Evolutionary conservation across 2,113 vertebrate genomes (phyloP).

Genomic region (Sialia sialis): DNA sequence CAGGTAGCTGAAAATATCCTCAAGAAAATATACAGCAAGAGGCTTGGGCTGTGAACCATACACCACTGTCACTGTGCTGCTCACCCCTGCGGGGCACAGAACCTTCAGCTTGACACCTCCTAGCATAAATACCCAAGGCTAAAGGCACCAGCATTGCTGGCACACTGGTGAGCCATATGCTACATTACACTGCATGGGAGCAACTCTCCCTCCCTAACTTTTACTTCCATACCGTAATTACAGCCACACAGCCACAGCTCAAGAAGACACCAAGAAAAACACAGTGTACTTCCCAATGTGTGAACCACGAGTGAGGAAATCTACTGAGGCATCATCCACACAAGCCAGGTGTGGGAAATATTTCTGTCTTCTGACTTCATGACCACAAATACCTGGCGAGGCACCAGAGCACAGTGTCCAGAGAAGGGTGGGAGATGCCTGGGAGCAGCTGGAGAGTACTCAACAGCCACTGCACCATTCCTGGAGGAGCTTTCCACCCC

Average conservation of each 20-base stretch:
- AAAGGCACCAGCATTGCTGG: fast-evolving
- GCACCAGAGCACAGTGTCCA: neutral
- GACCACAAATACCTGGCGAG: neutral
- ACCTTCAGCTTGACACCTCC: neutral
- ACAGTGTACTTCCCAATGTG: neutral
- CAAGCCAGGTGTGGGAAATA: neutral
- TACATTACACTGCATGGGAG: fast-evolving
- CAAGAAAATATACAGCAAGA: neutral
- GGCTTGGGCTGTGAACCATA: neutral
- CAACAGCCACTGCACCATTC: fast-evolving
- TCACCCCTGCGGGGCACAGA: neutral
- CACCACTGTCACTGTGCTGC: fast-evolving
- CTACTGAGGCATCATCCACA: neutral
- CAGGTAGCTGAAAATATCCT: neutral
- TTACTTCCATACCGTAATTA: neutral
- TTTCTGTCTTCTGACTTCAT: neutral
- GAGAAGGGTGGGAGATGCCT: neutral
- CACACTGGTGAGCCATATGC: neutral
- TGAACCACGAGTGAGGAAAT: fast-evolving
- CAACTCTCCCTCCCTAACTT: neutral
- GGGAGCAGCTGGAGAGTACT: neutral
- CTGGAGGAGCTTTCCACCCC: neutral
- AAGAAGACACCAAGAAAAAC: neutral
- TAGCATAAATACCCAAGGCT: neutral
- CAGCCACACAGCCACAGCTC: fast-evolving